Evolutionary conservation across 92 coral and sea anemone species (phyloP), one percentile per base, ranked within the genome.

Genomic region (Nematostella vectensis): DNA sequence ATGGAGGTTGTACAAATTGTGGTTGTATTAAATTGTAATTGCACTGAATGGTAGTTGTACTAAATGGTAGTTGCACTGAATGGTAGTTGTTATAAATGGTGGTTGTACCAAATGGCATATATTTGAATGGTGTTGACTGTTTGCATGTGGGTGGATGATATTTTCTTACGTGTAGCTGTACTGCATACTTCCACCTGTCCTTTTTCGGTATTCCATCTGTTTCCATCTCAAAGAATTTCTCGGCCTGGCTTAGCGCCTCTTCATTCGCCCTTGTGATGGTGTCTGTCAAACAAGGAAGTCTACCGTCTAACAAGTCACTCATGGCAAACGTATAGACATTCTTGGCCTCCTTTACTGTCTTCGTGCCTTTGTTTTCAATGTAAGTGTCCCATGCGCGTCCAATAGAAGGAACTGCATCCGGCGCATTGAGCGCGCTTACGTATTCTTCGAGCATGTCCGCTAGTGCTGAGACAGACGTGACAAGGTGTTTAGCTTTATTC

Each of bases 321-420:
- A 76, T 69, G 56, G 65, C 71, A 12, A 24, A 38, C 15, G 24
- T 21, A 27, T 75, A 75, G 36, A 59, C 54, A 24, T 42, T 63
- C 48, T 60, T 75, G 11, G 80, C 81, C 18, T 38, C 25, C 36
- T 50, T 57, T 15, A 75, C 39, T 28, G 63, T 20, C 29, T 61
- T 27, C 6, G 48, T 45, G 25, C 77, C 65, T 39, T 62, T 69
- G 25, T 43, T 56, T 23, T 18, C 49, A 6, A 72, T 69, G 47
- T 39, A 48, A 16, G 22, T 48, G 10, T 62, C 66, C 82, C 82
- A 76, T 9, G 82, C 71, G 26, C 61, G 58, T 50, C 57, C 58
- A 1, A 76, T 31, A 23, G 63, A 49, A 3, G 82, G 82, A 2
- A 76, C 71, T 6, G 72, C 60, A 18, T 71, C 82, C 12, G 82